These are phyloP conservation scores for Dendroctonus valens DNA, from an alignment of 1,140 invertebrate genomes.

Conservation along the genomic window DNA sequence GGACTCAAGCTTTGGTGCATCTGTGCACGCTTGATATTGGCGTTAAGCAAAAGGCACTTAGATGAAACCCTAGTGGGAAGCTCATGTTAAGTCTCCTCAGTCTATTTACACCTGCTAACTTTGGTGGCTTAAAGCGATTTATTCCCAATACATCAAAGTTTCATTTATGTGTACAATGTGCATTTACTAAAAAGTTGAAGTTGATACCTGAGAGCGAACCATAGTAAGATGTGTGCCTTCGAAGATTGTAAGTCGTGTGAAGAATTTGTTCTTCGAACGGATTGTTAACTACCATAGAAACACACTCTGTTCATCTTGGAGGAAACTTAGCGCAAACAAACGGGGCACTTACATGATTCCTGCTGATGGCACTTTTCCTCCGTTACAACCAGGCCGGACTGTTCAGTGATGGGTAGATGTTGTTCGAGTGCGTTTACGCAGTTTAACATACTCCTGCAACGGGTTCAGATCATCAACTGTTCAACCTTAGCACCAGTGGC, in stretches of 20 bases:
- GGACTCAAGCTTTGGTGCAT: too few species aligned
- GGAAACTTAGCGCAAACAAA: neutral
- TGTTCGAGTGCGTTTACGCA: conserved; percentile 79
- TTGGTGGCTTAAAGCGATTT: too few species aligned
- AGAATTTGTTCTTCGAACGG: conserved; percentile 14
- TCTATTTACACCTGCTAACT: too few species aligned
- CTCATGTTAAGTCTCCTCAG: too few species aligned
- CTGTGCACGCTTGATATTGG: too few species aligned
- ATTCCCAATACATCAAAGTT: too few species aligned
- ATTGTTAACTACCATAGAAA: conserved; percentile 6
- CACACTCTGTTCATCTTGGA: conserved; percentile 4
- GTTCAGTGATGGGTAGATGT: conserved; percentile 71
- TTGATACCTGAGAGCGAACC: conserved; percentile 45
- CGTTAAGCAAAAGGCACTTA: too few species aligned
- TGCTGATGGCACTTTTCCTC: conserved; percentile 77
- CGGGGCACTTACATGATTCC: conserved; percentile 72
- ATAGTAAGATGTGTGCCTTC: conserved; percentile 44
- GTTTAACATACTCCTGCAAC: conserved; percentile 75
- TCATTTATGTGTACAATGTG: too few species aligned
- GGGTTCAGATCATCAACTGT: too few species aligned
- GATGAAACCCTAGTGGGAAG: too few species aligned
- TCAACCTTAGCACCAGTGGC: too few species aligned
- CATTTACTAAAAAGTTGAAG: too few species aligned
- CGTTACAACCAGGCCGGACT: conserved; percentile 70
- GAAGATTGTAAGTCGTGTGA: conserved; percentile 34